A percentile compares a stretch with the other conserved stretches of the same genome.
These are phyloP conservation scores for Coelopa pilipes DNA, from an alignment of 2,888 invertebrate species.

Conservation along the genomic window DNA sequence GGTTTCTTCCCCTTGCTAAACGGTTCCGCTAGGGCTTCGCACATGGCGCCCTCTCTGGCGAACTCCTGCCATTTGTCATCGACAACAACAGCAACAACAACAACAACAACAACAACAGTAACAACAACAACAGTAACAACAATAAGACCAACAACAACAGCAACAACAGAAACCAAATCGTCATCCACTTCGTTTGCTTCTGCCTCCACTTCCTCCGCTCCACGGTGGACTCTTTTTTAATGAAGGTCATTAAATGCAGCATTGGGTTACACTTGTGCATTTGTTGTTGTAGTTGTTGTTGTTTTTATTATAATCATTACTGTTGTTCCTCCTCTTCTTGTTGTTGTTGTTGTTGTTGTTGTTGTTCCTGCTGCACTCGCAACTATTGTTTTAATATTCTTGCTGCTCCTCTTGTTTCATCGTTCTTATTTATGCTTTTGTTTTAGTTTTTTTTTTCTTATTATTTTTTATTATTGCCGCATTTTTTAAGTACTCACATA, in stretches of 20 bases:
- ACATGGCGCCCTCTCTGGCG: neutral
- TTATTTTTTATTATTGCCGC: too few species aligned
- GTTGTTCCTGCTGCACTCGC: neutral
- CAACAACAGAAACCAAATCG: too few species aligned
- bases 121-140: too few species aligned
- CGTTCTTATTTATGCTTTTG: too few species aligned
- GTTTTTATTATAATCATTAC: too few species aligned
- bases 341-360: neutral
- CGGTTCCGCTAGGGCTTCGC: neutral
- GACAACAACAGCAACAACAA: too few species aligned
- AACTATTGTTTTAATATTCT: slow-evolving; percentile 1
- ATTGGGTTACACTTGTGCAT: slow-evolving; percentile 27
- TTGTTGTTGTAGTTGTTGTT: slow-evolving; percentile 16
- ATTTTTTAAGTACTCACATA: too few species aligned
- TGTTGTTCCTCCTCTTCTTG: too few species aligned
- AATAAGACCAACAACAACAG: too few species aligned
- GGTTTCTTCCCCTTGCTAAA: neutral
- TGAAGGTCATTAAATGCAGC: slow-evolving; percentile 34
- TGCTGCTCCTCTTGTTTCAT: neutral
- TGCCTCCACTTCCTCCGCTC: neutral
- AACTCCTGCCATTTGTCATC: too few species aligned
- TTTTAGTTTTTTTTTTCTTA: too few species aligned
- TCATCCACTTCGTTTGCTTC: neutral
- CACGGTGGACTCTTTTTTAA: slow-evolving; percentile 19
- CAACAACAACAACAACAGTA: too few species aligned